Evolutionary conservation across 2,113 vertebrate species (phyloP).

Genomic region (Microtus pennsylvanicus): DNA sequence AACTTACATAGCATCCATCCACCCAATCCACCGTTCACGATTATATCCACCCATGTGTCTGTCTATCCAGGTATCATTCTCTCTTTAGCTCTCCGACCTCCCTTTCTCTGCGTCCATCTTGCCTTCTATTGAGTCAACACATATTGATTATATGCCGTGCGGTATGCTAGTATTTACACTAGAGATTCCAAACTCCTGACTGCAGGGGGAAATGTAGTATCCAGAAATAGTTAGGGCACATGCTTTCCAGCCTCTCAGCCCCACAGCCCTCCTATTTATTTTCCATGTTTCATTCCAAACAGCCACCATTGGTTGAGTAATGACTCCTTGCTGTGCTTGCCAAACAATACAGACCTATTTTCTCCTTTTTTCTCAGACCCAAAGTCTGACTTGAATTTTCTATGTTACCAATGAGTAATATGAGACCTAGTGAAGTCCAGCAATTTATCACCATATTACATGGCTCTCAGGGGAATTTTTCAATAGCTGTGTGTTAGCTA

Average conservation of each 20-base stretch:
- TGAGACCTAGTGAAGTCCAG: too few relatives aligned
- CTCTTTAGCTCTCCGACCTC: not conserved
- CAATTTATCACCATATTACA: not conserved
- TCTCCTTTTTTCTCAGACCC: not conserved
- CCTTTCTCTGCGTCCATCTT: not conserved
- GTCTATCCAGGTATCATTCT: not conserved
- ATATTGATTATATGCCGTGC: not conserved
- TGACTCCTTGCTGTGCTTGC: not conserved
- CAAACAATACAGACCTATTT: not conserved
- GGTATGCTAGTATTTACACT: not conserved
- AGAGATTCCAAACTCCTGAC: not conserved
- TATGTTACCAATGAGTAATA: not conserved
- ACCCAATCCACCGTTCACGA: not conserved
- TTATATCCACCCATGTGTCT: not conserved
- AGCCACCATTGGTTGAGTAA: not conserved
- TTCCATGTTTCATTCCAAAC: not conserved
- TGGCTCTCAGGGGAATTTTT: not conserved
- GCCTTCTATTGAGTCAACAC: not conserved
- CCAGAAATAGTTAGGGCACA: not conserved
- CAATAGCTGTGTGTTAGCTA: not conserved
- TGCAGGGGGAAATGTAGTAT: not conserved
- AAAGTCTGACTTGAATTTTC: not conserved
- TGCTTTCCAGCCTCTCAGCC: not conserved
- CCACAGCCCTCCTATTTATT: not conserved
- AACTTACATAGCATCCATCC: not conserved